Percentiles rank a stretch among this genome's conserved stretches.
phyloP scores from a whole-genome alignment of 2,888 invertebrate genomes.

The Trissonchulus latispiculum region DNA sequence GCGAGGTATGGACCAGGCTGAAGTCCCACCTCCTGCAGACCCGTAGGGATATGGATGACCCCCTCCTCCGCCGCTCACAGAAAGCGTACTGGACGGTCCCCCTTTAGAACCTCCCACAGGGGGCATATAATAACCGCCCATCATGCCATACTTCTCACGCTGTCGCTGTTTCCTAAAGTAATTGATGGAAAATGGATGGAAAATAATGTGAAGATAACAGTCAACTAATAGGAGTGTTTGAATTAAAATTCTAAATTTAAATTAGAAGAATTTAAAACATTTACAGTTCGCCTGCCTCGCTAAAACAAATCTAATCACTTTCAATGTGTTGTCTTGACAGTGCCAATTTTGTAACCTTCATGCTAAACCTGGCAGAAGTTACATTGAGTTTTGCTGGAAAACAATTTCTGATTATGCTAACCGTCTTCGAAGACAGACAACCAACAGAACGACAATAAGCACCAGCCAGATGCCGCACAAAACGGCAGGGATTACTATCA shows the following conservation, averaged over 20 bases:
- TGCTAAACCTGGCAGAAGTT: too few species aligned
- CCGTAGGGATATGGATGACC: constrained; percentile 7
- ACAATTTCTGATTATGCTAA: background rate
- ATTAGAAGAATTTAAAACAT: too few species aligned
- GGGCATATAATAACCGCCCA: constrained; percentile 24
- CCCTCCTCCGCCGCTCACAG: background rate
- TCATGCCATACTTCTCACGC: constrained; percentile 21
- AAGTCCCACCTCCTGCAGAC: background rate
- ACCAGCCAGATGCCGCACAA: constrained; percentile 31
- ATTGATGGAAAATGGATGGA: too few species aligned
- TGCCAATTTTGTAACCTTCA: too few species aligned
- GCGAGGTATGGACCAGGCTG: background rate
- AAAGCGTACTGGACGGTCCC: background rate
- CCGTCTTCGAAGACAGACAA: constrained; percentile 26
- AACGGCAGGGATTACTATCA: constrained; percentile 26
- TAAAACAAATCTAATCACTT: too few species aligned
- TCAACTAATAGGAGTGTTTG: too few species aligned
- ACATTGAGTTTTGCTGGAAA: too few species aligned
- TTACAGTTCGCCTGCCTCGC: too few species aligned
- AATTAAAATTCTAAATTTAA: too few species aligned
- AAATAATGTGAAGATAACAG: too few species aligned
- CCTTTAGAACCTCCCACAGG: constrained; percentile 5
- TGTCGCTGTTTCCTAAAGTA: constrained; percentile 20
- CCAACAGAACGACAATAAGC: constrained; percentile 29
- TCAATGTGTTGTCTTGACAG: too few species aligned